Evolutionary conservation across 2,797 vertebrate species (phyloP).

Genomic region (Galaxias olidus): DNA sequence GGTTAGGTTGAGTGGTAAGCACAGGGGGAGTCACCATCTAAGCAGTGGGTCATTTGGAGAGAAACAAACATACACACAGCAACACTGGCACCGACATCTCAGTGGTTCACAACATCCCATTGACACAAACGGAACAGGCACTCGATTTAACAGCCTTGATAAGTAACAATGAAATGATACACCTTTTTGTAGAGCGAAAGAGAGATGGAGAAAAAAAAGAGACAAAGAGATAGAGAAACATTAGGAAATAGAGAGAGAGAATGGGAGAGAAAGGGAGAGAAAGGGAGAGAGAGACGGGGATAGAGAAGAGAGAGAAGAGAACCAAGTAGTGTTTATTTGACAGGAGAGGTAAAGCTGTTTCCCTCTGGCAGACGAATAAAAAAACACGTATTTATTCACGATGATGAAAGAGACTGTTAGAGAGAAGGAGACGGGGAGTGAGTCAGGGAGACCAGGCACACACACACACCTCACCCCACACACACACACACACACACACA

Average conservation of each 20-base stretch:
- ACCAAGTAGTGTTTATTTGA: slow-evolving; percentile 15
- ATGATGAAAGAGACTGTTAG: slow-evolving; percentile 61
- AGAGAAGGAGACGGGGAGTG: slow-evolving; percentile 38
- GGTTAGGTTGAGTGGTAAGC: slow-evolving; percentile 31
- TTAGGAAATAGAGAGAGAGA: neutral
- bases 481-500: slow-evolving; percentile 17
- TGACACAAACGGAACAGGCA: slow-evolving; percentile 24
- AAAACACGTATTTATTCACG: slow-evolving; percentile 46
- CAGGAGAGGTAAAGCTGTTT: slow-evolving; percentile 32
- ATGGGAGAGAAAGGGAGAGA: slow-evolving; percentile 3
- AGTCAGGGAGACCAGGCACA: slow-evolving; percentile 26
- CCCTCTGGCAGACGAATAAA: slow-evolving; percentile 36
- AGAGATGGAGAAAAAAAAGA: neutral
- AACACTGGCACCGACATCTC: slow-evolving; percentile 26
- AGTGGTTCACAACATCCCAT: slow-evolving; percentile 5
- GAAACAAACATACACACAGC: slow-evolving; percentile 30
- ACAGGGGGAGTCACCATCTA: slow-evolving; percentile 32
- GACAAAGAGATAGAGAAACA: neutral
- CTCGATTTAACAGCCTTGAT: slow-evolving; percentile 33
- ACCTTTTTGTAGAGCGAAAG: neutral
- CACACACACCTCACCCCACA: slow-evolving; percentile 19
- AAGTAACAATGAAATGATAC: slow-evolving; percentile 24
- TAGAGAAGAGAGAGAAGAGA: slow-evolving; percentile 8
- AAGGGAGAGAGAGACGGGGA: slow-evolving; percentile 7
- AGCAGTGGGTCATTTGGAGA: slow-evolving; percentile 8